Evolutionary conservation across 2,888 invertebrate genomes (phyloP), one percentile per base, ranked within the genome.

Genomic region (Brenthis daphne): DNA sequence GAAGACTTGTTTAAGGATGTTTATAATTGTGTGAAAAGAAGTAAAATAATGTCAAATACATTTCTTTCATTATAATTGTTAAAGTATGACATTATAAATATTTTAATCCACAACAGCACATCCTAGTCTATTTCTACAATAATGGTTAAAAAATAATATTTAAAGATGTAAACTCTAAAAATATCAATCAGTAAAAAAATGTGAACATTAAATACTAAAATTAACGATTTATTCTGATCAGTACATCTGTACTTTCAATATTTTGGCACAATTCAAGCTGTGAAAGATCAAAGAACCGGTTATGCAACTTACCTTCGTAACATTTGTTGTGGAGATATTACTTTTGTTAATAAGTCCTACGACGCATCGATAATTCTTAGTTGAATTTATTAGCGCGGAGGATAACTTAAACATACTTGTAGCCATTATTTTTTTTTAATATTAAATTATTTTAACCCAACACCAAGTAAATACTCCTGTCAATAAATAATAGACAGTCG

Each of bases 271-370:
- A 47, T 43, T 33, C 1, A 16, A 51, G 50, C 13, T 53, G 51
- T 61, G 29, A 61, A 68, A 61, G 57, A 58, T 20, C 20, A 20
- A 20, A 20, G 20, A 58, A 66, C 13, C 58, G 57, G 81, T 92
- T 92, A 92, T 90, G 91, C 91, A 92, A 92, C 92, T 90, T 89
- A 92, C 92, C 86, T 85, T 80, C 70, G 76, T 77, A 78, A 85
- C 87, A 83, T 83, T 84, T 77, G 90, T 85, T 37, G 92, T 91
- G 3, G 87, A 85, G 72, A 92, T 83, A 74, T 86, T 82, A 68
- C 82, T 77, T 75, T 87, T 86, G 68, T 89, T 77, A 58, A 86
- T 78, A n/a, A 87, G 76, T 24, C 80, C 80, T 33, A 88, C 81
- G 29, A 87, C 80, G 68, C 85, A 84, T 69, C 88, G 82, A 20